These are phyloP conservation scores for Eonycteris spelaea DNA, from an alignment of 2,113 vertebrate genomes.

Conservation along the genomic window DNA sequence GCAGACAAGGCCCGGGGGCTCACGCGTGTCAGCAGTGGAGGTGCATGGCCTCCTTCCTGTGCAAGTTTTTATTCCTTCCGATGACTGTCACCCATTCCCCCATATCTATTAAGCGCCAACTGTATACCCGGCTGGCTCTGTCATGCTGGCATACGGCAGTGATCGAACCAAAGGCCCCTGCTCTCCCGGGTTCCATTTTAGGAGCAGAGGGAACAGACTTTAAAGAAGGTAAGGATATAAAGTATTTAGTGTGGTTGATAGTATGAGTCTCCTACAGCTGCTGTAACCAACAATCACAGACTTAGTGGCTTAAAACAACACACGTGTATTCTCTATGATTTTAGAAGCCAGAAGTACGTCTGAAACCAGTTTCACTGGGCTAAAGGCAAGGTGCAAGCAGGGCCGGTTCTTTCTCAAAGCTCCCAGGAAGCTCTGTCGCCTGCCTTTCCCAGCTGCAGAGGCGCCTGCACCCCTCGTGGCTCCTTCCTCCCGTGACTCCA, in stretches of 20 bases:
- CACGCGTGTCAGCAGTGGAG: too few species aligned
- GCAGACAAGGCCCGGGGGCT: background rate
- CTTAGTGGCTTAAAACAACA: background rate
- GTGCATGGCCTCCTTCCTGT: too few species aligned
- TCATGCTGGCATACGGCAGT: background rate
- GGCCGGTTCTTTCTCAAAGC: background rate
- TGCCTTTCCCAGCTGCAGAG: background rate
- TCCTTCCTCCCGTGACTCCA: background rate
- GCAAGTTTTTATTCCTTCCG: background rate
- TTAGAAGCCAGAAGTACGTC: background rate
- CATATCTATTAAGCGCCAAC: background rate
- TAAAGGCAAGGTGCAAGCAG: background rate
- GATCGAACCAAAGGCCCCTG: background rate
- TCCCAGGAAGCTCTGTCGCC: background rate
- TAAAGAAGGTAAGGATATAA: background rate
- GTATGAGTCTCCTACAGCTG: background rate
- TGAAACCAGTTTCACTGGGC: background rate
- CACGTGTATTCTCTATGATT: background rate
- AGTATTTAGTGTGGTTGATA: background rate
- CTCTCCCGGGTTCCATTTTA: rapidly evolving
- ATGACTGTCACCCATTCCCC: background rate
- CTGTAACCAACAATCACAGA: background rate
- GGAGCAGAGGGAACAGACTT: background rate
- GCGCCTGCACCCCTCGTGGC: background rate
- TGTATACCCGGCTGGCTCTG: background rate